A percentile compares a stretch with the other conserved stretches of the same genome.
phyloP scores from a whole-genome alignment of 2,797 vertebrate genomes.

The Aselliscus stoliczkanus region DNA sequence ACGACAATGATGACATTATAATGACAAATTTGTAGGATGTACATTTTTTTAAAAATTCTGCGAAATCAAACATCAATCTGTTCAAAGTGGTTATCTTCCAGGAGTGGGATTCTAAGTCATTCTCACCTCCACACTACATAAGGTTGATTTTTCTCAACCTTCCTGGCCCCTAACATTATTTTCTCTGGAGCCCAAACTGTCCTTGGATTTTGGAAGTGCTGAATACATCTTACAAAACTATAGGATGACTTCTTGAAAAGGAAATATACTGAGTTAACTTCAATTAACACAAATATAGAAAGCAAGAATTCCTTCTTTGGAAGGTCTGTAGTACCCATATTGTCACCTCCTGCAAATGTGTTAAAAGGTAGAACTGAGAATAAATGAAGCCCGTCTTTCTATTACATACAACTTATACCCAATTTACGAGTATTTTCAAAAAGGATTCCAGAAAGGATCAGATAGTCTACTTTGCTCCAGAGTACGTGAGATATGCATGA shows the following conservation, averaged over 20 bases:
- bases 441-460: neutral
- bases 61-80: neutral
- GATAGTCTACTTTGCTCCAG: neutral
- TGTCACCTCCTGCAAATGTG: neutral
- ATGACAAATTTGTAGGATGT: neutral
- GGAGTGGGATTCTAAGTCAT: neutral
- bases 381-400: neutral
- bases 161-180: neutral
- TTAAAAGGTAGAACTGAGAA: neutral
- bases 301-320: neutral
- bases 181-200: neutral
- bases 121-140: neutral
- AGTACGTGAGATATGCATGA: neutral
- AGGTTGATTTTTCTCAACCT: neutral
- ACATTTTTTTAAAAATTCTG: neutral
- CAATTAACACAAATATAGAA: neutral
- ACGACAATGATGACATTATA: neutral
- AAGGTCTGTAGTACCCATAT: neutral
- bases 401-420: neutral
- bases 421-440: neutral
- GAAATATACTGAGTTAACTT: neutral
- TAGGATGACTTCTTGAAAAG: neutral
- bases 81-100: neutral
- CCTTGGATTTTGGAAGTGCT: neutral
- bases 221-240: neutral